Base-by-base conservation (phyloP, 1,140 invertebrate genomes). In the Trinorchestia longiramus region DNA sequence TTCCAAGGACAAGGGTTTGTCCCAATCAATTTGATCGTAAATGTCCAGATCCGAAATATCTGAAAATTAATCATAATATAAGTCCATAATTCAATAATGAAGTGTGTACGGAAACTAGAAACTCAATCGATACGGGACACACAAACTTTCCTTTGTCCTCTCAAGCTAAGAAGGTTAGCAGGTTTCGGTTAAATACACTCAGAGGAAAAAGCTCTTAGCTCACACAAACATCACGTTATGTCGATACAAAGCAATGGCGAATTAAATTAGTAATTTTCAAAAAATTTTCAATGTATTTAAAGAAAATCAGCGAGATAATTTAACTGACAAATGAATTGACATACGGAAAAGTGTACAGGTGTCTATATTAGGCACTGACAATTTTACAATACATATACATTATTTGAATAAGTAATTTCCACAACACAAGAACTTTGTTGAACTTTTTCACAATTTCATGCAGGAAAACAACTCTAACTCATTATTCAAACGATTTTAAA, bases 11-110 rank as follows among this genome's bases (percentile, higher is more conserved):
- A 45, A n/a, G 43, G 92, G 92, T 47, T 45, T 43, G 43, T 47
- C 40, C 92, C 92, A 94, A 43, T 94, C 92, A 44, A 94, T 90
- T 90, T 94, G 92, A 40, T 94, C 92, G 40, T 94, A 94, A 44
- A 44, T 47, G 44, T 94, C 92, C 19, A 45, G 36, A n/a, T 94
- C 92, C 15, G 92, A 47, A 19, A 94, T 47, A 40, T 94, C 92
- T 94, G 92, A 94, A 94, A 94, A 47, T 36, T 23, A 94, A n/a
- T 6, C 19, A 90, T 42, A 17, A 41, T 19, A 42, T 42, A 90
- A 42, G 3, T 43, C 17, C 43, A 90, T 90, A 8, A 43, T 90
- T 15, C 43, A 90, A 15, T 0, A 42, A 19, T 90, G 88, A 90
- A 28, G 3, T 15, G 41, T 43, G 6, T 28, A 4, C 36, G 62